These are phyloP conservation scores for Coremacera marginata DNA, from an alignment of 2,888 invertebrate species.

Conservation along the genomic window DNA sequence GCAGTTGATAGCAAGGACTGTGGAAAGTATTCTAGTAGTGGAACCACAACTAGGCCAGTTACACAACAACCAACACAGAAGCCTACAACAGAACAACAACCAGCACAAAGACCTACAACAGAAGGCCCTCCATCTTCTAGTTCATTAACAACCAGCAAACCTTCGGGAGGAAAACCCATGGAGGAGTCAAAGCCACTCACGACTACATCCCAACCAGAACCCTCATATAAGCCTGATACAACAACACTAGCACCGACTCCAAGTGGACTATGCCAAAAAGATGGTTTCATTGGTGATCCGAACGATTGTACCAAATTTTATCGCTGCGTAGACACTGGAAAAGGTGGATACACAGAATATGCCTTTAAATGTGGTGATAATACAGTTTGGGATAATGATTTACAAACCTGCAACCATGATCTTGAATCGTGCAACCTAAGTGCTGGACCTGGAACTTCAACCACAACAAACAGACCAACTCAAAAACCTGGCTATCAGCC, in stretches of 20 bases:
- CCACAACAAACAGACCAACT: not conserved
- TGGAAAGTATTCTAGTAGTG: conserved; percentile 42
- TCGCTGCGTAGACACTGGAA: conserved; percentile 76
- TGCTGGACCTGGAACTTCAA: not conserved
- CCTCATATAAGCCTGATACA: conserved; percentile 43
- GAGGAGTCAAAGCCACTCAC: conserved; percentile 41
- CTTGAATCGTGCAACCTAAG: conserved; percentile 53
- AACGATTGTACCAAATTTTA: conserved; percentile 76
- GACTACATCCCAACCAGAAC: conserved; percentile 33
- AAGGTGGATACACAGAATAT: conserved; percentile 73
- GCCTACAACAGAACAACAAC: conserved; percentile 13
- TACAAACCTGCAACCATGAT: conserved; percentile 66
- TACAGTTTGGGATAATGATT: conserved; percentile 73
- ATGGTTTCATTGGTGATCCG: conserved; percentile 69
- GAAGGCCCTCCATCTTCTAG: conserved; percentile 43
- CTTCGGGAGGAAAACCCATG: conserved; percentile 43
- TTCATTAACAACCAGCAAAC: conserved; percentile 44
- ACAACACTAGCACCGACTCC: conserved; percentile 27
- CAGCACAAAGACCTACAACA: conserved; percentile 44
- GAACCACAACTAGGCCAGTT: conserved; percentile 8
- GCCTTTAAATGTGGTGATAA: conserved; percentile 77
- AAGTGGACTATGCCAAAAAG: conserved; percentile 63
- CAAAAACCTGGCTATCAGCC: not conserved
- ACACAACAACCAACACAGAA: conserved; percentile 29
- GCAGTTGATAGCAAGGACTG: conserved; percentile 59